Base-by-base conservation (phyloP, 2,113 vertebrate genomes). In the Leucoraja erinaceus region DNA sequence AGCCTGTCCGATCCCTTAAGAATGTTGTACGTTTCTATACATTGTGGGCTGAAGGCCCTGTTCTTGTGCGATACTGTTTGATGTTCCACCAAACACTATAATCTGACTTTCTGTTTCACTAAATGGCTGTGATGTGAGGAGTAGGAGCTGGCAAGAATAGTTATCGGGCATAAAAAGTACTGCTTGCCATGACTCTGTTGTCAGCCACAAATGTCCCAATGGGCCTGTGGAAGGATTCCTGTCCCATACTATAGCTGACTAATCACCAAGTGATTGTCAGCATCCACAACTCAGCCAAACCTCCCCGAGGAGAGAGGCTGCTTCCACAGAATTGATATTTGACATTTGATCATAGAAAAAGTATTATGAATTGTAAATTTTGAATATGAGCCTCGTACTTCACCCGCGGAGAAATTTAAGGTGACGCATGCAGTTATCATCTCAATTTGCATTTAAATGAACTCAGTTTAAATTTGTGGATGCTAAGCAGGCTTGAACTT, bases 321-420 rank as follows among this genome's bases (percentile, higher is more conserved):
- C 68, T 91, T 28, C 8, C 90, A 91, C 47, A n/a, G 4, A 72
- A 47, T 91, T 72, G 90, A 25, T 91, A 74, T 47, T 72, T 91
- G 31, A 63, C n/a, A 88, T 63, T n/a, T 66, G 90, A 72, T 74
- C 33, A 91, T 25, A 54, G 33, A 91, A 47, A 72, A 72, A 70
- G 18, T 22, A 20, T 38, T 11, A 28, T 91, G 90, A 91, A 54
- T 72, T 72, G 70, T 11, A 91, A 74, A 91, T 14, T 88, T 88
- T 28, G 28, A 63, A 3, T 4, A 16, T 5, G 83, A 31, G 83
- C 59, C 18, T n/a, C 59, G 28, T 18, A 18, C 59, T 63, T 88
- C 31, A 14, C 16, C 83, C n/a, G 14, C 59, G 63, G 28, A 63
- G 83, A 12, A 18, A 88, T 63, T 88, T 88, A 63, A 88, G 14